Percentiles rank a stretch among this genome's conserved stretches.
Evolutionary conservation across 2,797 vertebrate species (phyloP).

Genomic region (Poecilia picta): DNA sequence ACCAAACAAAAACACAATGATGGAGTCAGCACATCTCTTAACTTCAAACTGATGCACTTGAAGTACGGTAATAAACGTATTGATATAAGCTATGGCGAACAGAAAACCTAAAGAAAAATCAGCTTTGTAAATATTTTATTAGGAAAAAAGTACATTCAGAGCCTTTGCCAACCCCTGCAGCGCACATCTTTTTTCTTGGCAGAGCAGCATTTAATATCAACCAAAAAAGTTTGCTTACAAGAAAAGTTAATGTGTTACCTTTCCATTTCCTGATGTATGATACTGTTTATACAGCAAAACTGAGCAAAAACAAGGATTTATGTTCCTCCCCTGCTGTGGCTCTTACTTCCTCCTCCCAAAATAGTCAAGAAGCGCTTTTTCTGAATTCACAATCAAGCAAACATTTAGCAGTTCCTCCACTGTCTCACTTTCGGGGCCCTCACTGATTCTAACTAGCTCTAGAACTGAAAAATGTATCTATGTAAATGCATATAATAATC

Average conservation of each 20-base stretch:
- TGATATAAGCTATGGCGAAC: not conserved
- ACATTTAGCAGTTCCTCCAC: not conserved
- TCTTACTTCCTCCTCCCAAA: not conserved
- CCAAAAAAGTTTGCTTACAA: not conserved
- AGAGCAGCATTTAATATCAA: not conserved
- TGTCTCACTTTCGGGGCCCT: not conserved
- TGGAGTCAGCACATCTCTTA: too few species aligned
- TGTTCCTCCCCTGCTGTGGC: not conserved
- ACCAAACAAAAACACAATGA: too few species aligned
- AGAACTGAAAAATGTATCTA: not conserved
- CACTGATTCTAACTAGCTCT: not conserved
- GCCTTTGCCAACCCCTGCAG: not conserved
- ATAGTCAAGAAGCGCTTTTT: not conserved
- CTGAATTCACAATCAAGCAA: not conserved
- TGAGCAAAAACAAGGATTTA: not conserved
- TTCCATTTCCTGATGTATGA: not conserved
- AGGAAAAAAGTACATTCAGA: not conserved
- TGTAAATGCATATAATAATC: too few species aligned
- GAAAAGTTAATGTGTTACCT: not conserved
- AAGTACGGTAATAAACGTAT: not conserved
- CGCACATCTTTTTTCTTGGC: not conserved
- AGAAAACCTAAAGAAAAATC: not conserved
- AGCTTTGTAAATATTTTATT: constrained; percentile 9
- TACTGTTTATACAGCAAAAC: not conserved
- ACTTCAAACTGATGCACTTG: not conserved